Base-by-base conservation (phyloP, 1,140 invertebrate species). In the Drosophila malerkotliana region DNA sequence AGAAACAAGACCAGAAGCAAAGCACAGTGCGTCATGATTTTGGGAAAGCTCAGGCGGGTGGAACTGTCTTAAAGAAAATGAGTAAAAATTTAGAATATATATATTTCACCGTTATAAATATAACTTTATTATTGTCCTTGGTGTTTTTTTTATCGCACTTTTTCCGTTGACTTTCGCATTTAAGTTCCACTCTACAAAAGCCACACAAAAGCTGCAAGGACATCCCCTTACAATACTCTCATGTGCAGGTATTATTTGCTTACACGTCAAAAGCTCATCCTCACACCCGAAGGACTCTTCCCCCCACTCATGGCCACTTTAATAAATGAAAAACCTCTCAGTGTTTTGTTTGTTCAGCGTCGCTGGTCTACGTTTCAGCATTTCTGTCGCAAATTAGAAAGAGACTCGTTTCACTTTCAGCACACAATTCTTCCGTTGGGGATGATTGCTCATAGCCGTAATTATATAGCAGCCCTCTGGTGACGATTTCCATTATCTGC, bases 271-370 rank as follows among this genome's bases (percentile, higher is more conserved):
- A 34, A 58, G 59, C 60, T 48, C 53, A 47, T 47, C 44, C 44
- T 9, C 41, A 41, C 8, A 15, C 39, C 39, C 14, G n/a, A 14
- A 48, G 14, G 26, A 52, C 56, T 39, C 41, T 32, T 24, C 56
- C 69, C 32, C 54, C 47, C 62, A 66, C 72, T 60, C 57, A 48
- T 56, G 67, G 49, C 57, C 81, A 87, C 83, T 85, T 85, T 72
- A 82, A 75, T 78, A 87, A 87, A 85, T 85, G 82, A 85, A 85
- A 85, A 87, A 72, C 57, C 75, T 52, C 67, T 63, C 54, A 52
- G 66, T 45, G 55, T 59, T 72, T 64, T 82, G 79, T 82, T 83
- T 83, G 74, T 68, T 78, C 61, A 51, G 45, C 63, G 24, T n/a
- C 39, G 18, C 54, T 66, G 49, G n/a, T 44, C 18, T 48, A 21